phyloP scores from a whole-genome alignment of 1,140 invertebrate genomes.

The Sesamia nonagrioides region DNA sequence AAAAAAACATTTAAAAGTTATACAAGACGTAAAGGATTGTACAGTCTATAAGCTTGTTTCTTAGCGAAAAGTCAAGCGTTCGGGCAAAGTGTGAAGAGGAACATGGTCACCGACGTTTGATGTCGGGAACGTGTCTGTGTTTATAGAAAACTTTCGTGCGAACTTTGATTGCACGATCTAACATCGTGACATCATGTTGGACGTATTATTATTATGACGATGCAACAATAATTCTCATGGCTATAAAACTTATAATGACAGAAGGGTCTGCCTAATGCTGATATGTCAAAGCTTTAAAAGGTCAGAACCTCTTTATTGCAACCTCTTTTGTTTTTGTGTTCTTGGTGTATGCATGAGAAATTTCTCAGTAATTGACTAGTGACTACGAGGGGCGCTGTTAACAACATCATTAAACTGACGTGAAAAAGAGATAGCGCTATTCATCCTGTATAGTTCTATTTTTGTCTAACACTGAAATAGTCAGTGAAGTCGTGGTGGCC shows the following conservation, averaged over 20 bases:
- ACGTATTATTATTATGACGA: constrained; percentile 21
- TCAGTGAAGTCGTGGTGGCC: too few relatives aligned
- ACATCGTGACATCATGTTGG: constrained; percentile 19
- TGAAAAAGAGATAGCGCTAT: too few relatives aligned
- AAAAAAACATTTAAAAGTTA: background rate
- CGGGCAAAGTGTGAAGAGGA: background rate
- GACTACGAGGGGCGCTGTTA: too few relatives aligned
- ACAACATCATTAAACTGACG: too few relatives aligned
- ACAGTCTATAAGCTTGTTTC: background rate
- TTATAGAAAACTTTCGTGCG: constrained; percentile 23
- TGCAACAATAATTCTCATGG: background rate
- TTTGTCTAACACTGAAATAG: too few relatives aligned
- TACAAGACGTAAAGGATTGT: background rate
- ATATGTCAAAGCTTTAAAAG: background rate
- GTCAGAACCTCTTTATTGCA: too few relatives aligned
- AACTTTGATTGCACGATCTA: constrained; percentile 22
- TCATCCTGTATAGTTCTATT: too few relatives aligned
- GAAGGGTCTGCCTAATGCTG: too few relatives aligned
- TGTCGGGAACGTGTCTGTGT: constrained; percentile 2
- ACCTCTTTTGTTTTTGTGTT: too few relatives aligned
- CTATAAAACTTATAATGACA: background rate
- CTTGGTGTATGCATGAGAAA: too few relatives aligned
- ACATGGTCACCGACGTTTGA: background rate
- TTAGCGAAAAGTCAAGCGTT: background rate
- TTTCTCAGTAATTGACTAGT: too few relatives aligned